Percentiles rank a stretch among this genome's conserved stretches.
phyloP scores from a whole-genome alignment of 2,113 vertebrate genomes.

The Mobula birostris region DNA sequence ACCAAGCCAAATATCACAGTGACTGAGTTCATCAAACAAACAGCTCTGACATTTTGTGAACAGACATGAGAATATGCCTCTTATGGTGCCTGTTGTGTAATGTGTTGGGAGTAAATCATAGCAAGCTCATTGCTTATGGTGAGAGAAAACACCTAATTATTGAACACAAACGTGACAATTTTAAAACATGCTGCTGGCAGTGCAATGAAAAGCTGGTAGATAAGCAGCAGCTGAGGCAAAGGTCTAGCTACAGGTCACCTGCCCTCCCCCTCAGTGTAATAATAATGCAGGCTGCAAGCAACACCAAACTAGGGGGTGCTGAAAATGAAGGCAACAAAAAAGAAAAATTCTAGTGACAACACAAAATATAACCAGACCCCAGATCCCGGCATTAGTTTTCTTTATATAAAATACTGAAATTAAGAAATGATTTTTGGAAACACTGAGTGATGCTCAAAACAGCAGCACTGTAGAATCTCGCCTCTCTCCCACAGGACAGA shows the following conservation, averaged over 20 bases:
- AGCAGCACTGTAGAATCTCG: not conserved
- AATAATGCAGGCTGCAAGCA: no score
- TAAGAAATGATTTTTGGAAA: not conserved
- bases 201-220: not conserved
- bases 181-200: not conserved
- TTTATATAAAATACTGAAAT: not conserved
- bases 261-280: not conserved
- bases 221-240: not conserved
- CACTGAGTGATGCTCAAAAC: not conserved
- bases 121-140: not conserved
- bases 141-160: not conserved
- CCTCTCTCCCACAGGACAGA: not conserved
- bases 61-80: not conserved
- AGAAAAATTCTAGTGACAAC: not conserved
- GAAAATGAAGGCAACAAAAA: not conserved
- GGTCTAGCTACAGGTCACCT: not conserved
- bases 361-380: not conserved
- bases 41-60: not conserved
- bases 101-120: not conserved
- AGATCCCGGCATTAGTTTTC: not conserved
- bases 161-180: not conserved
- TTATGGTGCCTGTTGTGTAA: not conserved
- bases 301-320: not conserved
- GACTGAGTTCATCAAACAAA: slow-evolving; percentile 13
- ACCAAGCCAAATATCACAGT: slow-evolving; percentile 27